Percentiles rank a stretch among this genome's conserved stretches.
phyloP scores from a whole-genome alignment of 2,797 vertebrate genomes.

The Alexandromys oeconomus region DNA sequence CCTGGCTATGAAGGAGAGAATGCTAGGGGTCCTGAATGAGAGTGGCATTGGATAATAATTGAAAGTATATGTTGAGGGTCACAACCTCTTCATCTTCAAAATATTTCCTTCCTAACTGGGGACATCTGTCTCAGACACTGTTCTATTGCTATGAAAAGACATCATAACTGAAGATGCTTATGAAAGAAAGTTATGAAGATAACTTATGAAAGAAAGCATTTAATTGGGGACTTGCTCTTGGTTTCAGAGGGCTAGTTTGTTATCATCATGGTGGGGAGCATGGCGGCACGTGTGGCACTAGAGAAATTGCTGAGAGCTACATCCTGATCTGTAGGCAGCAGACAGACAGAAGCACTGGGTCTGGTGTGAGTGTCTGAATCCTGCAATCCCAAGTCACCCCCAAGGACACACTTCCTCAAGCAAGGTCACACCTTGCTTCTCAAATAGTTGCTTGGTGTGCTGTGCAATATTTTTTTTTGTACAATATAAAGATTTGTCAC shows the following conservation, averaged over 20 bases:
- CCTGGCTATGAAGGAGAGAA: neutral
- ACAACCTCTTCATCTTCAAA: neutral
- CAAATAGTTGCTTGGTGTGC: neutral
- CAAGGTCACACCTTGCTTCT: neutral
- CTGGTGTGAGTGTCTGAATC: neutral
- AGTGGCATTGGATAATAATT: too few species aligned
- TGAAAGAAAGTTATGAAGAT: neutral
- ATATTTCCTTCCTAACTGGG: neutral
- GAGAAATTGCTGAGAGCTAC: neutral
- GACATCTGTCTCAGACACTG: neutral
- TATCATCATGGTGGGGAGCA: neutral
- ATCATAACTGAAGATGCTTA: neutral
- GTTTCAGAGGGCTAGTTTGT: neutral
- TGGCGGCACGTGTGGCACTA: rapidly evolving
- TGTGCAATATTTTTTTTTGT: too few species aligned
- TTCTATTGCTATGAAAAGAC: neutral
- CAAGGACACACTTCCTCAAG: neutral
- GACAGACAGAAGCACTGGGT: neutral
- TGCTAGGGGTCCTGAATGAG: neutral
- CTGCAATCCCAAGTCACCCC: neutral
- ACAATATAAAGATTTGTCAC: too few species aligned
- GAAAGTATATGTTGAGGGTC: neutral
- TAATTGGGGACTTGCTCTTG: too few species aligned
- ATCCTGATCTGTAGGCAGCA: neutral
- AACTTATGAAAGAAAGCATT: neutral